Percentiles rank a stretch among this genome's conserved stretches.
Conservation (phyloP, 2,888 invertebrate species). For the Eristalinus sepulchralis region DNA sequence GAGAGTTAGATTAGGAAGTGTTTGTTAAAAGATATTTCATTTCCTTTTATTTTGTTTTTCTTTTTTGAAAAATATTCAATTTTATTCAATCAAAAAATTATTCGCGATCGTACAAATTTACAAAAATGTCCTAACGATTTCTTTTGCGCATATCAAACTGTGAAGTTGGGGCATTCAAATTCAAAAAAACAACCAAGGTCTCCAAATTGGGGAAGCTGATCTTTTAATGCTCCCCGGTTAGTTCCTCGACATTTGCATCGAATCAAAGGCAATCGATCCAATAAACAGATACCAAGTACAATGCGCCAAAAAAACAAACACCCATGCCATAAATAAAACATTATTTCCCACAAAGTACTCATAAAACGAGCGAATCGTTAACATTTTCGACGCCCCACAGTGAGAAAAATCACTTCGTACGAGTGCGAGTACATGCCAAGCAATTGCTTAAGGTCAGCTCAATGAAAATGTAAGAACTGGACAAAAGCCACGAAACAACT, state of each 20-base stretch:
- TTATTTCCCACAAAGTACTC: neutral
- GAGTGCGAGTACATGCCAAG: neutral
- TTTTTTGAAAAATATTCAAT: too few species aligned
- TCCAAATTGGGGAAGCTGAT: neutral
- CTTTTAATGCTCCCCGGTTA: neutral
- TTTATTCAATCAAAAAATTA: too few species aligned
- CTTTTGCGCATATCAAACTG: too few species aligned
- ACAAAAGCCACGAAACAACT: conserved; percentile 2
- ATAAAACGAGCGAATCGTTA: conserved; percentile 11
- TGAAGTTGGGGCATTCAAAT: too few species aligned
- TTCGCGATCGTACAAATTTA: too few species aligned
- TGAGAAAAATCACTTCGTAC: conserved; percentile 9
- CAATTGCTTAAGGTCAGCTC: neutral
- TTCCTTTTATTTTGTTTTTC: too few species aligned
- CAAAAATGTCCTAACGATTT: too few species aligned
- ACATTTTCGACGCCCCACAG: conserved; percentile 2
- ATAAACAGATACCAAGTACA: neutral
- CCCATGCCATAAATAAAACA: neutral
- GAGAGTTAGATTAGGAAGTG: too few species aligned
- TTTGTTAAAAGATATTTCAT: too few species aligned
- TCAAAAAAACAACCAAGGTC: too few species aligned
- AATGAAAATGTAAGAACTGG: neutral
- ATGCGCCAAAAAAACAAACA: neutral
- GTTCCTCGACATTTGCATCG: neutral
- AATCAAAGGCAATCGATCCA: neutral